A percentile compares a stretch with the other conserved stretches of the same genome.
Evolutionary conservation across 2,797 vertebrate species (phyloP).

Genomic region (Thalassophryne amazonica): DNA sequence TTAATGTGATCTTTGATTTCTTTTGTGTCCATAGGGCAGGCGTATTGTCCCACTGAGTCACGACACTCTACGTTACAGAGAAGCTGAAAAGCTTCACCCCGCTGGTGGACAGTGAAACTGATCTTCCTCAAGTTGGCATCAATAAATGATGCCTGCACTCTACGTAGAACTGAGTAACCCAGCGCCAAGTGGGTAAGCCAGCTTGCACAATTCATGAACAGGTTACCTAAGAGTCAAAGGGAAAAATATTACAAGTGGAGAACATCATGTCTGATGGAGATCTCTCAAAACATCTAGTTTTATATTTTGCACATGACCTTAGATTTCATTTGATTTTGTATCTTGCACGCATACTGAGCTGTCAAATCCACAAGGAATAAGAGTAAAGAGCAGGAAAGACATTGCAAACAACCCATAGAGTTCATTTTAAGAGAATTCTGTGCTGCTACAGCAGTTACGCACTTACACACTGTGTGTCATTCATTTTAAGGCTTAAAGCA

Average conservation of each 20-base stretch:
- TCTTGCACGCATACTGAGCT: too few species aligned
- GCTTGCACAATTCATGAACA: constrained; percentile 81
- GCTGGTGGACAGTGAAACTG: constrained; percentile 74
- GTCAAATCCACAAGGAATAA: too few species aligned
- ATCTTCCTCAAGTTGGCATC: constrained; percentile 71
- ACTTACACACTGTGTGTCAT: too few species aligned
- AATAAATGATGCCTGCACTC: constrained; percentile 82
- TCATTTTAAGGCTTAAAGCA: too few species aligned
- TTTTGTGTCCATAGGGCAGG: constrained; percentile 34
- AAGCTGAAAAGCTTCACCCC: constrained; percentile 45
- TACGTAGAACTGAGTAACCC: constrained; percentile 80
- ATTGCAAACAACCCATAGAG: too few species aligned
- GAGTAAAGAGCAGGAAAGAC: too few species aligned
- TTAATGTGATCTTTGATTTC: constrained; percentile 60
- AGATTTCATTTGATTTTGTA: not conserved
- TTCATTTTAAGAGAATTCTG: too few species aligned
- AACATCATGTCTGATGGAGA: constrained; percentile 6
- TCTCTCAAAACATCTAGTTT: not conserved
- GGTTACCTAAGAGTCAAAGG: constrained; percentile 66
- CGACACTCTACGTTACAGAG: constrained; percentile 31
- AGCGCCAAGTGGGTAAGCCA: constrained; percentile 75
- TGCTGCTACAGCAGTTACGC: too few species aligned
- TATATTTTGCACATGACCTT: not conserved
- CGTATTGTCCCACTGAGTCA: constrained; percentile 35
- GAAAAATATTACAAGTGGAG: constrained; percentile 31